Evolutionary conservation across 1,140 invertebrate genomes (phyloP), one percentile per base, ranked within the genome.

Genomic region (Drosophila nannoptera): DNA sequence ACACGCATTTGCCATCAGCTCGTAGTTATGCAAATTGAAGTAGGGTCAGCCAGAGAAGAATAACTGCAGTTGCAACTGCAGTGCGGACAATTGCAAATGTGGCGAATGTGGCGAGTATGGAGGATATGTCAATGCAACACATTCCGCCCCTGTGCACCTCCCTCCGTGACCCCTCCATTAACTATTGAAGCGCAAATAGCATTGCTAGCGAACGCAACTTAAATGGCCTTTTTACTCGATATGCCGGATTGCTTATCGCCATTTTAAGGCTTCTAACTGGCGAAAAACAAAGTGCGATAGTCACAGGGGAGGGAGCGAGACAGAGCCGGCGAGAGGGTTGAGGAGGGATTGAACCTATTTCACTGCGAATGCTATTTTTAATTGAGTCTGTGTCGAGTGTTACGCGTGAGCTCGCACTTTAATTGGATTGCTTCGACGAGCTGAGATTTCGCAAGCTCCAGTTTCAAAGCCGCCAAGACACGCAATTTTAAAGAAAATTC

Each of bases 171-270:
- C 14, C 38, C n/a, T 11, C 31, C 9, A 8, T 35, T 12, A 49
- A 53, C 52, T 60, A 43, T 32, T 62, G 77, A 70, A 65, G 77
- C 62, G 74, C 58, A 81, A 82, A 82, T 77, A 77, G 78, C 70
- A 77, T 64, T 81, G 74, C 54, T 56, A 65, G 75, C 65, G 8
- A 65, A 69, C 31, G 32, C 22, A 55, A 32, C 22, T 72, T 63
- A 80, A 56, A 63, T 56, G 53, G 46, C 8, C 33, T 42, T 65
- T 65, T 40, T 31, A 16, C 36, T 11, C 36, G 61, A 69, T 58
- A 53, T 45, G 61, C 16, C 67, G 52, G 61, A 69, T 69, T 69
- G 61, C 61, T 65, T 58, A 69, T 65, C 53, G 61, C 61, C 48
- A 45, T 80, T 80, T 75, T 71, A 65, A 60, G 64, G 69, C 69